These are phyloP conservation scores for Chionis minor DNA, from an alignment of 2,113 vertebrate species.

Conservation along the genomic window DNA sequence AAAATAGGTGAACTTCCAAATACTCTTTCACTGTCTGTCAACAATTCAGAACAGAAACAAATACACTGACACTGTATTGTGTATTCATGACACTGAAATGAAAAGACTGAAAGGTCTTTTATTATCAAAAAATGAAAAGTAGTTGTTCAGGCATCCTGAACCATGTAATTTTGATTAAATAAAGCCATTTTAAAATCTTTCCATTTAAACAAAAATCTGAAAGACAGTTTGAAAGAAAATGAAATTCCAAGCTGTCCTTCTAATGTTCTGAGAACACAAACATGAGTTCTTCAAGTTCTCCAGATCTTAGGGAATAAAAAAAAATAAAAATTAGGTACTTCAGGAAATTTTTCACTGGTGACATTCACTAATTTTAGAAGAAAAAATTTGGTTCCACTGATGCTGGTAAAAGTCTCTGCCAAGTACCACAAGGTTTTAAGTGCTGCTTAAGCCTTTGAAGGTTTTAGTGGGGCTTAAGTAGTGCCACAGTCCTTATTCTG, in stretches of 20 bases:
- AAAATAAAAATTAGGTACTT: not conserved
- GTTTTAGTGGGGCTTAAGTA: constrained; percentile 15
- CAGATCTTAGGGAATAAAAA: not conserved
- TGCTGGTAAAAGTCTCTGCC: not conserved
- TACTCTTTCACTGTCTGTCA: not conserved
- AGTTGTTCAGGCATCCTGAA: not conserved
- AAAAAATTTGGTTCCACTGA: not conserved
- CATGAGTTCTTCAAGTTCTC: not conserved
- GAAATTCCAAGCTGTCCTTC: not conserved
- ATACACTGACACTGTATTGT: not conserved
- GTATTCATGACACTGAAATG: not conserved
- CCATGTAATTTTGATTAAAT: not conserved
- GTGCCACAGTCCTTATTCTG: not conserved
- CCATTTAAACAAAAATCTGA: not conserved
- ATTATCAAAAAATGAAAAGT: not conserved
- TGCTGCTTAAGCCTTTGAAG: not conserved
- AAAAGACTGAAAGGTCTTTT: not conserved
- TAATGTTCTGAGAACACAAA: not conserved
- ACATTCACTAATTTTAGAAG: not conserved
- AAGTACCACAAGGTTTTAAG: not conserved
- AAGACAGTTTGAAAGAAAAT: not conserved
- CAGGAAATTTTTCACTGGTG: not conserved
- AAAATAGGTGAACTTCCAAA: not conserved
- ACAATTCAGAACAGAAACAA: not conserved
- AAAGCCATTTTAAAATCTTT: not conserved